Evolutionary conservation across 1,140 invertebrate genomes (phyloP), one percentile per base, ranked within the genome.

Genomic region (Drosophila leontia): DNA sequence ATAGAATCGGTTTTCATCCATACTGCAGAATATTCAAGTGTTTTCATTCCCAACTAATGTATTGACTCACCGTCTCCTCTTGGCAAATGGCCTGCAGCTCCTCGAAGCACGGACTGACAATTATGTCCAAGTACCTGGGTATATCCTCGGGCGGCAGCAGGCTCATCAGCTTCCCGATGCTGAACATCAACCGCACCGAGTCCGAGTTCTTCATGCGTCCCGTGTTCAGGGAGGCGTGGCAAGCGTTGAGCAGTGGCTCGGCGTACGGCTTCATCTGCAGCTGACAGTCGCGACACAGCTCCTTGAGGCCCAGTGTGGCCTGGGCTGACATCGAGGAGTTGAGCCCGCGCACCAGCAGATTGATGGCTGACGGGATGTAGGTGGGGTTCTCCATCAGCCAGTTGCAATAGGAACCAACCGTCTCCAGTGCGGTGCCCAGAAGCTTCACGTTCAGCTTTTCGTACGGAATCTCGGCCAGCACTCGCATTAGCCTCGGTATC

Each of bases 291-390:
- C 95, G 93, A 3, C 96, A 96, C 26, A 98, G 94, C 79, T 98
- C 97, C 87, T 97, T 97, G 1, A 98, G 93, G 4, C 98, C 97
- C 92, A 98, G 95, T 12, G 97, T 98, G 0, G 97, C 97, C 58
- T 95, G 94, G 3, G 95, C 94, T 1, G 96, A 94, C n/a, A 97
- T 95, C 17, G 96, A 94, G 1, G 95, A 92, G 76, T 95, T 95
- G 2, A 97, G 93, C 37, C 94, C 95, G 55, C 95, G 95, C 3
- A 96, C 93, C 80, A 98, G 93, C 17, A 96, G 93, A 11, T 95
- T 94, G 26, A 93, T 93, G 8, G 95, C 94, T 62, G 92, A 90
- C 8, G 91, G 91, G 41, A 95, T 84, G 61, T 93, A 93, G 42
- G 93, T 93, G 2, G 95, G 96, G 93, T 96, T 95, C 50, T 93